These are phyloP conservation scores for Actinernus sp. DNA, from an alignment of 92 coral and sea anemone genomes.

Conservation along the genomic window DNA sequence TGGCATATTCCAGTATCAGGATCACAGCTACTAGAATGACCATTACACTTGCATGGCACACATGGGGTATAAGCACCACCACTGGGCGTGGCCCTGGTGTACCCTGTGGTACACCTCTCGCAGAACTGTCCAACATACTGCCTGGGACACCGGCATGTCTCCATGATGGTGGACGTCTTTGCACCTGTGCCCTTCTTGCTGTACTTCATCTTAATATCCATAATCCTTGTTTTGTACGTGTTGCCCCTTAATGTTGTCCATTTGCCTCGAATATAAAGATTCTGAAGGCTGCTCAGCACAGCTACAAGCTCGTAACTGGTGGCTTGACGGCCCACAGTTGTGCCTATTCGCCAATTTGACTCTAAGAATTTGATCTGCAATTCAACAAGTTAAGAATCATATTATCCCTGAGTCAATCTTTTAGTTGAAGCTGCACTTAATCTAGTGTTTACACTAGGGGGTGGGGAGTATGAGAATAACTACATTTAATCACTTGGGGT, in stretches of 20 bases:
- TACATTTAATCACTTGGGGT: no score
- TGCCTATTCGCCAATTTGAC: slow-evolving; percentile 79
- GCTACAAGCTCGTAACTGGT: slow-evolving; percentile 73
- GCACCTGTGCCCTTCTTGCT: slow-evolving; percentile 11
- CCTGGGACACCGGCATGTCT: slow-evolving; percentile 79
- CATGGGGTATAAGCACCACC: slow-evolving; percentile 85
- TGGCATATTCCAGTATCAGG: slow-evolving; percentile 90
- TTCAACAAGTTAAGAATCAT: neutral
- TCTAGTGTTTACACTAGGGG: no score
- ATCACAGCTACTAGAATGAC: slow-evolving; percentile 74
- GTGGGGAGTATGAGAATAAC: no score
- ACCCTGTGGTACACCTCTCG: slow-evolving; percentile 91
- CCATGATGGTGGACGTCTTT: slow-evolving; percentile 60
- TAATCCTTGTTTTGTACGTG: slow-evolving; percentile 17
- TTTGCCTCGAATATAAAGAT: slow-evolving; percentile 81
- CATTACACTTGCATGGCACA: slow-evolving; percentile 86
- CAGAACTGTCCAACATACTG: slow-evolving; percentile 92
- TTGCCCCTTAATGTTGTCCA: slow-evolving; percentile 70
- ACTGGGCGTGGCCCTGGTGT: slow-evolving; percentile 80
- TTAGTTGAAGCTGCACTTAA: neutral
- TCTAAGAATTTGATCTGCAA: slow-evolving; percentile 81
- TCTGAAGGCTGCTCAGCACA: slow-evolving; percentile 77
- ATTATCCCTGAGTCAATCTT: neutral
- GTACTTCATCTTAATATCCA: slow-evolving; percentile 48
- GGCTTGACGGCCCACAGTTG: slow-evolving; percentile 74